Evolutionary conservation across 2,797 vertebrate species (phyloP).

Genomic region (Epinephelus malabaricus): DNA sequence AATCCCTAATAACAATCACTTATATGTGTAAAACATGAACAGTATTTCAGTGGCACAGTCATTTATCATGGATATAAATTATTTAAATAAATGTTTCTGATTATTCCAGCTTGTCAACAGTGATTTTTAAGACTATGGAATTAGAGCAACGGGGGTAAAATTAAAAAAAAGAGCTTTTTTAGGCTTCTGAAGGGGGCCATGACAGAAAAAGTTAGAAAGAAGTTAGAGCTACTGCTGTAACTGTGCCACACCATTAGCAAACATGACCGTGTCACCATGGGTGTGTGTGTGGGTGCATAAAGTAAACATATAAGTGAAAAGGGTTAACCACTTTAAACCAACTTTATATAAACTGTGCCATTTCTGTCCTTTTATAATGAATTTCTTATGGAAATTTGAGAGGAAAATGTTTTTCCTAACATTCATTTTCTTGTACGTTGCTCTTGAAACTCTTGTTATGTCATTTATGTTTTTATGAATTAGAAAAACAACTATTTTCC

Average conservation of each 20-base stretch:
- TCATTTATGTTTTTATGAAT: background rate
- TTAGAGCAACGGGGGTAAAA: too few species aligned
- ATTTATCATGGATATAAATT: background rate
- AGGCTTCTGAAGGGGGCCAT: background rate
- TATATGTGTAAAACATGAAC: too few species aligned
- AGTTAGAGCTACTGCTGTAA: background rate
- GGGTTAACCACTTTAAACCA: background rate
- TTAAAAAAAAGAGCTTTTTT: too few species aligned
- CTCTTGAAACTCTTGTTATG: background rate
- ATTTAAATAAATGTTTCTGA: too few species aligned
- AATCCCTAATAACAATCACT: background rate
- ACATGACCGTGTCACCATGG: conserved; percentile 1
- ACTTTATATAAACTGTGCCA: background rate
- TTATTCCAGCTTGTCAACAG: too few species aligned
- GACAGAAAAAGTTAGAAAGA: too few species aligned
- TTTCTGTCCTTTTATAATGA: background rate
- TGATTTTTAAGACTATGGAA: too few species aligned
- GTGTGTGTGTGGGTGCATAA: conserved; percentile 7
- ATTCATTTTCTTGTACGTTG: background rate
- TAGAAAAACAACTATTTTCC: background rate
- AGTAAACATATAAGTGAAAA: background rate
- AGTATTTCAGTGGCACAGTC: background rate
- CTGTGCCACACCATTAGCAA: conserved; percentile 41
- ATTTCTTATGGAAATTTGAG: background rate
- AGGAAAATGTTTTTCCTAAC: background rate